A percentile compares a stretch with the other conserved stretches of the same genome.
Evolutionary conservation across 1,140 invertebrate genomes (phyloP).

Genomic region (Anthonomus grandis): DNA sequence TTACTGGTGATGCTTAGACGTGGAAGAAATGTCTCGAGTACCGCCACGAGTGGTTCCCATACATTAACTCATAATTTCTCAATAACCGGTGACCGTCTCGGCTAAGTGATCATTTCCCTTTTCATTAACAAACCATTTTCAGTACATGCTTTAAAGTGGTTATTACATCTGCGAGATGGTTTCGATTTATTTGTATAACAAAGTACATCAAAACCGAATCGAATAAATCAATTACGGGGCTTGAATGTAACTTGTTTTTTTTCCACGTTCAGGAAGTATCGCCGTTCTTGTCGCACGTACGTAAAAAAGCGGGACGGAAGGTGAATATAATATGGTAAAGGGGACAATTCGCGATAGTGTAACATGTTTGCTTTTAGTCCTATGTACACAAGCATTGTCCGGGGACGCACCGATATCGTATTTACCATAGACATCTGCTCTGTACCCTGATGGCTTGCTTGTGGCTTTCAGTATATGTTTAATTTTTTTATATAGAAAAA

Average conservation of each 20-base stretch:
- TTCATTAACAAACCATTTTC: conserved; percentile 15
- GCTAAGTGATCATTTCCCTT: conserved; percentile 22
- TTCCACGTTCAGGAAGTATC: not conserved
- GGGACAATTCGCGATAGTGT: conserved; percentile 42
- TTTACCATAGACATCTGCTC: conserved; percentile 46
- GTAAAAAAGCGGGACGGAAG: conserved; percentile 11
- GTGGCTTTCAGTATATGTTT: too few species aligned
- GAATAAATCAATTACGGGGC: not conserved
- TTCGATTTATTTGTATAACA: not conserved
- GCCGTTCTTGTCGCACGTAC: not conserved
- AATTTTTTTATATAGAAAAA: too few species aligned
- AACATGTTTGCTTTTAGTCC: conserved; percentile 48
- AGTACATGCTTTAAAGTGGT: conserved; percentile 13
- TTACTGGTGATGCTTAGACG: not conserved
- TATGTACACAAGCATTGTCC: conserved; percentile 49
- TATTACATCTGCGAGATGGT: not conserved
- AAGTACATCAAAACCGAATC: not conserved
- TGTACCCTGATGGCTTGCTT: too few species aligned
- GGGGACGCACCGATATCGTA: conserved; percentile 48
- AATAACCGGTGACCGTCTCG: conserved; percentile 9
- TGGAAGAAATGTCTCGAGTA: conserved; percentile 7
- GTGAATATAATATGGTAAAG: conserved; percentile 14
- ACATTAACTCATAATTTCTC: conserved; percentile 12
- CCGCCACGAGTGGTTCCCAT: conserved; percentile 18
- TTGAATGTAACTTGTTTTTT: not conserved